Evolutionary conservation across 1,140 invertebrate genomes (phyloP).

Genomic region (Scaptodrosophila lebanonensis): DNA sequence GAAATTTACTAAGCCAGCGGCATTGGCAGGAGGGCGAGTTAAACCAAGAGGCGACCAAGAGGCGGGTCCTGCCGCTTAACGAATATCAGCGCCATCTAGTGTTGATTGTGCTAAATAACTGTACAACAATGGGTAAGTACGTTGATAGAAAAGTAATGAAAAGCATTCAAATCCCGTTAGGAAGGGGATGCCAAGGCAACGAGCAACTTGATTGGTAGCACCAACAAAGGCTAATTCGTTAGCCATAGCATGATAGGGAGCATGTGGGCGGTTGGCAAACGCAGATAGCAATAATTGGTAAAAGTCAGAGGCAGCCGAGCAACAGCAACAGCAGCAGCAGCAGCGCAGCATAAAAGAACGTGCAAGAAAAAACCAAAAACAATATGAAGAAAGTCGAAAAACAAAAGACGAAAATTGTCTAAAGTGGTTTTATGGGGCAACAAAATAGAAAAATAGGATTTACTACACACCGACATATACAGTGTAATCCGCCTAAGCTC

Average conservation of each 20-base stretch:
- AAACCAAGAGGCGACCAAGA: background rate
- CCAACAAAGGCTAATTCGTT: conserved; percentile 73
- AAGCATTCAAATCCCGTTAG: conserved; percentile 29
- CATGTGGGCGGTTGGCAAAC: conserved; percentile 41
- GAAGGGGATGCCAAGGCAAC: background rate
- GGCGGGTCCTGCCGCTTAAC: background rate
- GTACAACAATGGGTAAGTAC: conserved; percentile 71
- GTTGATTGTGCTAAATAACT: conserved; percentile 75
- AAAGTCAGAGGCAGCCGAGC: conserved; percentile 44
- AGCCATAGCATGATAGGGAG: too few species aligned
- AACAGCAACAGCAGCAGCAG: conserved; percentile 25
- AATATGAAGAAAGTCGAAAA: conserved; percentile 65
- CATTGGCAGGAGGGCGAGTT: conserved; percentile 2
- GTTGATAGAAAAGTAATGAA: conserved; percentile 75
- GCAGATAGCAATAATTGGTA: conserved; percentile 70
- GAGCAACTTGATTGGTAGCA: conserved; percentile 60
- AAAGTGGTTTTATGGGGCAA: conserved; percentile 74
- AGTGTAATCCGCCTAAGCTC: background rate
- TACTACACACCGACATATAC: conserved; percentile 52
- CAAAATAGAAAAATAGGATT: conserved; percentile 74
- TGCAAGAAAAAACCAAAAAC: conserved; percentile 19
- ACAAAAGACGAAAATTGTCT: conserved; percentile 75
- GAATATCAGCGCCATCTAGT: conserved; percentile 65
- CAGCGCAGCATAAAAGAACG: conserved; percentile 1
- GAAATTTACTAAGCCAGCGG: conserved; percentile 53